Conservation (phyloP, 2,888 invertebrate genomes). For the Stenotaenia linearis region DNA sequence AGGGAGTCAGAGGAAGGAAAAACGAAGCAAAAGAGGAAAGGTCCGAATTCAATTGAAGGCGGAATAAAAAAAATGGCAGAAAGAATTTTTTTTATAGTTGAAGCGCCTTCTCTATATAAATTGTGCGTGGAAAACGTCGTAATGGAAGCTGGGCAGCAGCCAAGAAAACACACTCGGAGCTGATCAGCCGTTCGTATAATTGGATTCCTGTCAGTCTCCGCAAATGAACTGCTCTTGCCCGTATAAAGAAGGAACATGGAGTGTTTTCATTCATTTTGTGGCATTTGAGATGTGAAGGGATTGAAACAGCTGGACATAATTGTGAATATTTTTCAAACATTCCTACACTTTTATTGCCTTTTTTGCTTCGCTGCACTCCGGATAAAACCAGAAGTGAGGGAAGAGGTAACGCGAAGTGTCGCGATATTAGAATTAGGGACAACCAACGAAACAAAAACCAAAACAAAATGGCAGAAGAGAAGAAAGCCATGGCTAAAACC, state of each 20-base stretch:
- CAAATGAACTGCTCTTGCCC: conserved; percentile 15
- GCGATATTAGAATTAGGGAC: too few relatives aligned
- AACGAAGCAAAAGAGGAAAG: conserved; percentile 9
- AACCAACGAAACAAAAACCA: too few relatives aligned
- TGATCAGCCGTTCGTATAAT: conserved; percentile 19
- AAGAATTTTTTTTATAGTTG: neutral
- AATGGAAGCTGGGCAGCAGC: conserved; percentile 7
- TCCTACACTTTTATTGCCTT: neutral
- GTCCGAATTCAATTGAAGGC: conserved; percentile 11
- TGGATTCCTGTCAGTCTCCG: conserved; percentile 19
- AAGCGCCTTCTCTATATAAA: neutral
- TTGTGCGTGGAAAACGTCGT: conserved; percentile 17
- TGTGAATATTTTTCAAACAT: neutral
- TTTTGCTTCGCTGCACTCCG: too few relatives aligned
- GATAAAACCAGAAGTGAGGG: too few relatives aligned
- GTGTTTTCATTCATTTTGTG: conserved; percentile 6
- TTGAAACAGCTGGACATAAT: neutral
- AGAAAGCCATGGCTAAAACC: too few relatives aligned
- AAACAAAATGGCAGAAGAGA: too few relatives aligned
- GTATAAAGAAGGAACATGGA: neutral
- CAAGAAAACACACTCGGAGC: conserved; percentile 16
- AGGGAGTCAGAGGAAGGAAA: neutral
- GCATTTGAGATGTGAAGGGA: neutral
- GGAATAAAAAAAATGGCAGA: neutral
- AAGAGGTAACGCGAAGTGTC: too few relatives aligned